Evolutionary conservation across 2,797 vertebrate genomes (phyloP), one percentile per base, ranked within the genome.

Genomic region (Enteromius anoplus): DNA sequence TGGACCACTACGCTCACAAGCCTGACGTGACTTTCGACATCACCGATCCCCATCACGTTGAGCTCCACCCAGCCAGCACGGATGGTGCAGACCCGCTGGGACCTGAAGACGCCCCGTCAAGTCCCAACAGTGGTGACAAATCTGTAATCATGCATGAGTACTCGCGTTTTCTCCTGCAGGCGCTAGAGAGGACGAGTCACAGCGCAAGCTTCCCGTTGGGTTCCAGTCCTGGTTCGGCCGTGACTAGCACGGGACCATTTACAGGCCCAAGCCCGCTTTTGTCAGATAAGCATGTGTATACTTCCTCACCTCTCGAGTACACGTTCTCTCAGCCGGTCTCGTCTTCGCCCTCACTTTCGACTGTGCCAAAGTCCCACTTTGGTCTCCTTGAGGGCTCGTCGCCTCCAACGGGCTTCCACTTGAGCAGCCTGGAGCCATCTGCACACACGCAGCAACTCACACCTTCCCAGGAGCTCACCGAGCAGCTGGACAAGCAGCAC

Each of bases 101-200:
- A 81, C 95, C 96, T 79, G 94, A 93, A 78, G 87, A 93, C 0
- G 93, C 94, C 88, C 88, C 94, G 75, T 93, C 96, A 53, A 95
- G 96, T 78, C 91, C 96, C 6, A 92, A 96, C 0, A 95, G 93
- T 0, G 96, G 93, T 15, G 98, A 99, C 90, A 99, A 98, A 91
- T 91, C 94, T 2, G 94, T 91, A 86, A 94, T 97, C 94, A 96
- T 99, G 95, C 95, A 99, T 86, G 98, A 99, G 89, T 99, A 99
- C 91, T 99, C 98, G 1, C 98, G 98, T 93, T 99, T 98, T 95
- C 95, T 99, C 93, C 96, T 99, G 73, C 98, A 99, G 94, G 97
- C 98, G 78, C 94, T 99, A 88, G 98, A 99, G 93, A 96, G 98
- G 93, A 98, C 97, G 91, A 98, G 96, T 93, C 97, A 98, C 89